Percentiles rank a stretch among this genome's conserved stretches.
Conservation (phyloP, 2,113 vertebrate species). For the Oryzias woworae region DNA sequence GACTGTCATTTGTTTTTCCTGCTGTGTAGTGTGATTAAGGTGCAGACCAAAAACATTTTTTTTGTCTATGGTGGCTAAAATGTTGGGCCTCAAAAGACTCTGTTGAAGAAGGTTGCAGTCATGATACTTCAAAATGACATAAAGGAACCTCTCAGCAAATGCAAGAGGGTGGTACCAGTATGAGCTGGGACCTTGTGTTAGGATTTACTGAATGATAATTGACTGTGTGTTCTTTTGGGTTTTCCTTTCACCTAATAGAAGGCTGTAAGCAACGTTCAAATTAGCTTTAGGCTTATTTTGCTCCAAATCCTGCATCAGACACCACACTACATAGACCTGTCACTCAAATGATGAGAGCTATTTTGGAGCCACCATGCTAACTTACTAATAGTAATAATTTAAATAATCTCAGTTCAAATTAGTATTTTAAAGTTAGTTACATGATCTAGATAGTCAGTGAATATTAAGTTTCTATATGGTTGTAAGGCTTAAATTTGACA, state of each 20-base stretch:
- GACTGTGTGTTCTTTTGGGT: neutral
- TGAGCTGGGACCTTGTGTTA: too few relatives aligned
- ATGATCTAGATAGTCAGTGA: constrained; percentile 16
- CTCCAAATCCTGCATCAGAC: neutral
- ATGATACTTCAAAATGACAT: too few relatives aligned
- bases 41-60: too few relatives aligned
- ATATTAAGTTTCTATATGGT: constrained; percentile 26
- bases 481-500: constrained; percentile 19
- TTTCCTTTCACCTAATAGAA: constrained; percentile 6
- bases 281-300: constrained; percentile 1
- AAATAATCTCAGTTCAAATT: constrained; percentile 24
- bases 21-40: too few relatives aligned
- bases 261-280: constrained; percentile 6
- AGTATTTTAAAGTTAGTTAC: constrained; percentile 9
- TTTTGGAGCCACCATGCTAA: constrained; percentile 32
- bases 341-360: constrained; percentile 11
- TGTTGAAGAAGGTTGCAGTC: too few relatives aligned
- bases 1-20: too few relatives aligned
- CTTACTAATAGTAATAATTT: constrained; percentile 26
- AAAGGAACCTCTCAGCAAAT: too few relatives aligned
- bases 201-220: too few relatives aligned
- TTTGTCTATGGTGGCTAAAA: too few relatives aligned
- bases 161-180: too few relatives aligned
- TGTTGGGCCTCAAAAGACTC: too few relatives aligned
- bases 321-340: constrained; percentile 12